A percentile compares a stretch with the other conserved stretches of the same genome.
phyloP scores from a whole-genome alignment of 2,113 vertebrate genomes.

The Tragelaphus buxtoni region DNA sequence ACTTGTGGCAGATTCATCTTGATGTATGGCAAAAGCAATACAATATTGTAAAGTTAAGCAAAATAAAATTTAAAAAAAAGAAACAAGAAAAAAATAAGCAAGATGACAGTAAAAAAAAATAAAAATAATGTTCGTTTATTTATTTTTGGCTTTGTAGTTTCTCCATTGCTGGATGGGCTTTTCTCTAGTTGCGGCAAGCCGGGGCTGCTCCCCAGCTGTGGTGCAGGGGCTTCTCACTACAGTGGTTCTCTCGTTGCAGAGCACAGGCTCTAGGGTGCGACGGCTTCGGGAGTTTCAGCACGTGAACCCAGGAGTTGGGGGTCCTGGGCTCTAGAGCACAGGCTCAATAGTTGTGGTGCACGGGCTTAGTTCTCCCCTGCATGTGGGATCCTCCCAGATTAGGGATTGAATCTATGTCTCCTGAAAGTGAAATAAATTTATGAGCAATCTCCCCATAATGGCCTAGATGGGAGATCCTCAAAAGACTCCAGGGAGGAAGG shows the following conservation, averaged over 20 bases:
- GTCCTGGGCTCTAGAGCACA: neutral
- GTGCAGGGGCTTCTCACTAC: neutral
- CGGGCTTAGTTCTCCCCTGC: neutral
- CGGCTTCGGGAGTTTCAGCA: neutral
- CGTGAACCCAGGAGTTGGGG: neutral
- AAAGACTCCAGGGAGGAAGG: neutral
- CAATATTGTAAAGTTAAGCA: too few relatives aligned
- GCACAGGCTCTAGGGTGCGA: neutral
- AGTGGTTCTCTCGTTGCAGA: neutral
- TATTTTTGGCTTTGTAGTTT: neutral
- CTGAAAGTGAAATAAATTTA: neutral
- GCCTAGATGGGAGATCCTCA: neutral
- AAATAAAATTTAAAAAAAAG: too few relatives aligned
- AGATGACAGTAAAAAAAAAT: too few relatives aligned
- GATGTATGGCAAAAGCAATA: too few relatives aligned
- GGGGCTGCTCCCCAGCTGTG: accelerated
- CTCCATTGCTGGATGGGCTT: neutral
- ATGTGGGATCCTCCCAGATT: neutral
- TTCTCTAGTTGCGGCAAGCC: neutral
- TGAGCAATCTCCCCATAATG: neutral
- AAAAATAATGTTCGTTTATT: neutral
- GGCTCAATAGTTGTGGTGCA: neutral
- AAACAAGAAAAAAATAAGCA: too few relatives aligned
- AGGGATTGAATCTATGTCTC: neutral
- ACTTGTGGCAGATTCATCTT: too few relatives aligned